Evolutionary conservation across 2,888 invertebrate species (phyloP), one percentile per base, ranked within the genome.

Genomic region (Sericinus montela): DNA sequence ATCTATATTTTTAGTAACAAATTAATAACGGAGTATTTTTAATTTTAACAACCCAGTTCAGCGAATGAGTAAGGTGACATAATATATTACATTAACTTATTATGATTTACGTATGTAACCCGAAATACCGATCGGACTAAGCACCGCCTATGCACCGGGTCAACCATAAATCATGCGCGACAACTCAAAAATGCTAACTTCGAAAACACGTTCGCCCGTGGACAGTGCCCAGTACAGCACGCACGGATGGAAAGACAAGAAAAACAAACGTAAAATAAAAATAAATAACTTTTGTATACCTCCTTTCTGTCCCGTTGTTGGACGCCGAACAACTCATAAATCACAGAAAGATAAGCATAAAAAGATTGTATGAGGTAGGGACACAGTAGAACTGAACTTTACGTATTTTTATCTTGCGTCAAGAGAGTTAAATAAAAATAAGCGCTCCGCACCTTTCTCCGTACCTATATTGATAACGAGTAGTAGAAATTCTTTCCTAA

Each of bases 301-400:
- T 86, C 78, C 84, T 84, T 84, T 84, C 87, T 85, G 85, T 80
- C 78, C 84, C 85, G 86, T 85, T 82, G 85, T 79, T 81, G 86
- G 83, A 82, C 83, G 80, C 82, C 82, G 87, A 85, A 85, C 81
- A 75, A 79, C 70, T 75, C 81, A 82, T 88, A 88, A 88, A 88
- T 88, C 87, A 87, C 83, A 81, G 75, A 84, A 82, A 88, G 88
- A 88, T 88, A 88, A 88, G 87, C 88, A 87, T 87, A 87, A 85
- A 86, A 84, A 86, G 86, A 85, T 85, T 85, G 87, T 87, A 85
- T 85, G 83, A 86, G 80, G 79, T 79, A 72, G 80, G 79, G 84
- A 85, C 81, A 80, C 84, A 78, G 86, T 85, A 83, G 84, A 87
- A 80, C 76, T 83, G 74, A 82, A 85, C 79, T 86, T 84, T 86